Evolutionary conservation across 30 jellyfish, hydroid and myxozoan species (phyloP).

Genomic region (Hydractinia symbiolongicarpus): DNA sequence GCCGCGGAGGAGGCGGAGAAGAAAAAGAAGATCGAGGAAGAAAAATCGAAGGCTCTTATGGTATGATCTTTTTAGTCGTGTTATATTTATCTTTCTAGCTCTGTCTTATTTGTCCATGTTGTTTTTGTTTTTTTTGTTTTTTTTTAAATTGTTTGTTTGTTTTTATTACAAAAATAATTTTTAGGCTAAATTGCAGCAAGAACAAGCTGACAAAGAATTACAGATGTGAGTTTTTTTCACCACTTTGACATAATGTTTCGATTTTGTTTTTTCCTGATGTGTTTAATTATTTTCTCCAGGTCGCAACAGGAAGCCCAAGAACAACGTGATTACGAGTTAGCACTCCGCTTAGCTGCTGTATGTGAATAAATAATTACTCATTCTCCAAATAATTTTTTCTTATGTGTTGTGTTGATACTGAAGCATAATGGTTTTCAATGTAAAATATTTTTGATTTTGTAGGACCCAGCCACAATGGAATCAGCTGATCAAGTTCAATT

Average conservation of each 20-base stretch:
- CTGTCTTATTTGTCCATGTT: neutral
- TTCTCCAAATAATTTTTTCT: neutral
- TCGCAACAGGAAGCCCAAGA: conserved; percentile 91
- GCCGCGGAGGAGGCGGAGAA: conserved; percentile 80
- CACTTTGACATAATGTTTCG: neutral
- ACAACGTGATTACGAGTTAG: conserved; percentile 85
- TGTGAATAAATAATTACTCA: neutral
- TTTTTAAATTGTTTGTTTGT: no score
- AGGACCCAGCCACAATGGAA: conserved; percentile 54
- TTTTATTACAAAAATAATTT: neutral
- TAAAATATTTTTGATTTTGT: neutral
- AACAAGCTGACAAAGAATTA: neutral
- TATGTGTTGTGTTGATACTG: neutral
- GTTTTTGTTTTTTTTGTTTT: no score
- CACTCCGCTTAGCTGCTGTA: conserved; percentile 92
- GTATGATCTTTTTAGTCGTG: conserved; percentile 6
- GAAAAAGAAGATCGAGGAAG: conserved; percentile 55
- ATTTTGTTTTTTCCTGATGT: neutral
- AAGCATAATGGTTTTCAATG: neutral
- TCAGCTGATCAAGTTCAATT: conserved; percentile 45
- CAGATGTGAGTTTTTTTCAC: conserved; percentile 3
- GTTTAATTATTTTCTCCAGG: conserved; percentile 29
- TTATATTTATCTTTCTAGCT: neutral
- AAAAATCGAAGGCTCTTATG: conserved; percentile 41
- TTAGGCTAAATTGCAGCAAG: conserved; percentile 18